Percentiles rank a stretch among this genome's conserved stretches.
Conservation (phyloP, 2,113 vertebrate species). For the Pomatorhinus ruficollis region DNA sequence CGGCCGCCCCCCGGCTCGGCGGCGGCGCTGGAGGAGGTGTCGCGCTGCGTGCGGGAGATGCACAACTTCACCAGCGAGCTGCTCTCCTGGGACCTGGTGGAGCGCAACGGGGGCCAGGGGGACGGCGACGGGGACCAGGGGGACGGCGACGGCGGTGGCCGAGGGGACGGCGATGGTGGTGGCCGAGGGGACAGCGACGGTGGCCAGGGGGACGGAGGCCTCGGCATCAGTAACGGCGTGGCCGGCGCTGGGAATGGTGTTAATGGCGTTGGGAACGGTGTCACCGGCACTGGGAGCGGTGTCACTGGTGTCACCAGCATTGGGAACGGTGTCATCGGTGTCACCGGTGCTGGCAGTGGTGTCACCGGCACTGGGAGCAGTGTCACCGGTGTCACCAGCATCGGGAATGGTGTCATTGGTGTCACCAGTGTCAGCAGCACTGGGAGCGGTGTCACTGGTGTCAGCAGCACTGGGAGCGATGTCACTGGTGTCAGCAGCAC, state of each 20-base stretch:
- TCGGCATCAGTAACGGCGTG: rapidly evolving
- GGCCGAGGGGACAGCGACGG: background rate
- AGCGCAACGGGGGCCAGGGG: background rate
- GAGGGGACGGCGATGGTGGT: rapidly evolving
- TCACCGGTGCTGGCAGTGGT: background rate
- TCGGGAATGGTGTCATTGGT: background rate
- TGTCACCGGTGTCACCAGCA: rapidly evolving
- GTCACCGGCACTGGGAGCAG: background rate
- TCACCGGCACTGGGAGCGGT: background rate
- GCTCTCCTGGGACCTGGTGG: background rate
- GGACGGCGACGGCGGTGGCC: too few relatives aligned
- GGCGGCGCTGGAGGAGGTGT: background rate
- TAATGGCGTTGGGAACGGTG: rapidly evolving
- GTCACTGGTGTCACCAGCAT: too few relatives aligned
- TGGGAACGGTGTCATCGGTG: background rate
- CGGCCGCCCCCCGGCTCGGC: background rate
- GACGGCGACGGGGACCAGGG: rapidly evolving
- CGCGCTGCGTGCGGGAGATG: background rate
- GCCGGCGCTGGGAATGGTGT: rapidly evolving
- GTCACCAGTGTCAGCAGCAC: too few relatives aligned
- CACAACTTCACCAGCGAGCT: background rate
- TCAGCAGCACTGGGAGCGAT: too few relatives aligned
- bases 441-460: too few relatives aligned
- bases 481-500: too few relatives aligned
- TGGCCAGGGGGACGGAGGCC: rapidly evolving